phyloP scores from a whole-genome alignment of 2,113 vertebrate genomes.

The Rhinolophus ferrumequinum region DNA sequence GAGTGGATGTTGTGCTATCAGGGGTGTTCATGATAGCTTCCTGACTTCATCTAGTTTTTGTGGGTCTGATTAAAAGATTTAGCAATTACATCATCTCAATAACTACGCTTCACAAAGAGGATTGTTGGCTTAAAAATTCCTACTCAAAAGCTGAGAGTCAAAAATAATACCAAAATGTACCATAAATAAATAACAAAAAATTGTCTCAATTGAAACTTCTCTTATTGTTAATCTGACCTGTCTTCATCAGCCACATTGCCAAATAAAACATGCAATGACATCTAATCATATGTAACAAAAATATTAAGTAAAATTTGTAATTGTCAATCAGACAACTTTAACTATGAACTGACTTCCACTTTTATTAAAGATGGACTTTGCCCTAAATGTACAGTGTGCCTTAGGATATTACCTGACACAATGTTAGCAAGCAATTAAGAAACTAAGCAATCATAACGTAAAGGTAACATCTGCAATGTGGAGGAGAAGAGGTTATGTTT shows the following conservation, averaged over 20 bases:
- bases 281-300: neutral
- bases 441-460: neutral
- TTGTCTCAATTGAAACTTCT: neutral
- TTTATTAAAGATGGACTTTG: neutral
- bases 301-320: neutral
- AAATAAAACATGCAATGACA: conserved; percentile 6
- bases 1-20: neutral
- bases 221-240: neutral
- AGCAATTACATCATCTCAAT: neutral
- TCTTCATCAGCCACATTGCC: neutral
- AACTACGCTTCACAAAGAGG: neutral
- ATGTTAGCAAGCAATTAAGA: neutral
- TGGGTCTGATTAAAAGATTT: neutral
- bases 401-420: neutral
- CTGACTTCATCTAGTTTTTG: neutral
- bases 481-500: neutral
- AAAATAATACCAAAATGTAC: neutral
- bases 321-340: neutral
- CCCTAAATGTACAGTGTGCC: neutral
- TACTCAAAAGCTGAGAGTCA: neutral
- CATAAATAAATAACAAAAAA: conserved; percentile 6
- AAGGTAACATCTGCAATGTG: neutral
- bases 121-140: neutral
- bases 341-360: neutral
- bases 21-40: neutral